Base-by-base conservation (phyloP, 2,113 vertebrate species). In the Protobothrops flavoviridis region DNA sequence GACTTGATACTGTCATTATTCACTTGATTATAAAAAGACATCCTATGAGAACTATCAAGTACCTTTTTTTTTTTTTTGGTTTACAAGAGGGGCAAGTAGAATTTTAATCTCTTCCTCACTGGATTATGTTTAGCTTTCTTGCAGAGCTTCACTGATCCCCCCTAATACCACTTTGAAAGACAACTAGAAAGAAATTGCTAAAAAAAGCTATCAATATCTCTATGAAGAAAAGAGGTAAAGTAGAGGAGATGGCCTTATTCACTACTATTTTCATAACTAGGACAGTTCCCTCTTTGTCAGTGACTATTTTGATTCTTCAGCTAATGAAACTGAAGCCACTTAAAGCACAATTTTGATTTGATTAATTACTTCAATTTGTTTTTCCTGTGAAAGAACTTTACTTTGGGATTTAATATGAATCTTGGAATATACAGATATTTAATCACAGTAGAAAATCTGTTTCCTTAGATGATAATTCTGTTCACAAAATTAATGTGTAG, bases 391-490 rank as follows among this genome's bases (percentile, higher is more conserved):
- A 95, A 95, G 91, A 94, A 91, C 15, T 88, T 88, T 87, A 43
- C 69, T 89, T 81, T 5, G 91, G 3, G 33, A 55, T 33, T 61
- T 0, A 0, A 93, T 45, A 9, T 91, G 50, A 87, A 88, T 20
- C 20, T 69, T 45, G 24, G 61, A 11, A 74, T 48, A 91, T 88
- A 81, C 39, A 33, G 92, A 55, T 13, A 85, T 5, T 1, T 91
- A 55, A 81, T 81, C 69, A 86, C 61, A 95, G 93, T 2, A 1
- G 0, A 5, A 92, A 93, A 56, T 89, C 87, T 92, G 94, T 93
- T 89, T 64, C 95, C 93, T 88, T 92, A 94, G 39, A 29, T 61
- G 61, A 86, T 92, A 87, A 94, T 87, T 26, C 87, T 88, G 39
- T 43, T 53, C 88, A 64, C 59, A 94, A 94, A 91, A 86, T 39